phyloP scores from a whole-genome alignment of 2,113 vertebrate genomes.

The Tachysurus vachellii region DNA sequence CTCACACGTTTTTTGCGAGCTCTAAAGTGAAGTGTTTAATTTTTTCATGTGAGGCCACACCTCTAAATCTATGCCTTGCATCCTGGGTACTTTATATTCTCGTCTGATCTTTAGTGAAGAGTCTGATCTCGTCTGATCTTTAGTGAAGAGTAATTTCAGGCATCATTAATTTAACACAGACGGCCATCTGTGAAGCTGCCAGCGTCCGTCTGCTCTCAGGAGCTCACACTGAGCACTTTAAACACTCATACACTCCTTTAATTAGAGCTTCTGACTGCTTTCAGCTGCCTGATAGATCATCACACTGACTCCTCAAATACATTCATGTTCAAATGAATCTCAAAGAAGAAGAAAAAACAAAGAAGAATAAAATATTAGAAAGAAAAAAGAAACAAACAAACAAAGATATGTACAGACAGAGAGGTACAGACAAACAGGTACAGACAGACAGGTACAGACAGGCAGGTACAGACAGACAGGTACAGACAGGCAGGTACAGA shows the following conservation, averaged over 20 bases:
- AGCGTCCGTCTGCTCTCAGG: constrained; percentile 2
- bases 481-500: not conserved
- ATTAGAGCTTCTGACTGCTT: constrained; percentile 58
- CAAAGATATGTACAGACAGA: no score
- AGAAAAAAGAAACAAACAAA: no score
- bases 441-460: not conserved
- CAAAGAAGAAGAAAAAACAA: no score
- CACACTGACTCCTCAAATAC: not conserved
- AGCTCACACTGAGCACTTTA: not conserved
- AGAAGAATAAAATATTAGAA: no score
- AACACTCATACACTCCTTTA: constrained; percentile 37
- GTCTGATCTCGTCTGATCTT: constrained; percentile 17
- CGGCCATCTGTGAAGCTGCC: constrained; percentile 11
- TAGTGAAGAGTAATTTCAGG: constrained; percentile 30
- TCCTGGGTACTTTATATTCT: not conserved
- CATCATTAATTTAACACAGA: constrained; percentile 29
- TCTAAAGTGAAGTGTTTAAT: not conserved
- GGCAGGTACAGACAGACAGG: not conserved
- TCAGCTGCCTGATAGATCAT: not conserved
- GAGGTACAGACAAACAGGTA: not conserved
- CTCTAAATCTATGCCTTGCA: not conserved
- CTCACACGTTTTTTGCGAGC: not conserved
- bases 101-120: constrained; percentile 20
- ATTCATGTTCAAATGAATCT: no score
- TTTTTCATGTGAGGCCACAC: not conserved